Conservation (phyloP, 1,140 invertebrate species). For the Hyposmocoma kahamanoa region DNA sequence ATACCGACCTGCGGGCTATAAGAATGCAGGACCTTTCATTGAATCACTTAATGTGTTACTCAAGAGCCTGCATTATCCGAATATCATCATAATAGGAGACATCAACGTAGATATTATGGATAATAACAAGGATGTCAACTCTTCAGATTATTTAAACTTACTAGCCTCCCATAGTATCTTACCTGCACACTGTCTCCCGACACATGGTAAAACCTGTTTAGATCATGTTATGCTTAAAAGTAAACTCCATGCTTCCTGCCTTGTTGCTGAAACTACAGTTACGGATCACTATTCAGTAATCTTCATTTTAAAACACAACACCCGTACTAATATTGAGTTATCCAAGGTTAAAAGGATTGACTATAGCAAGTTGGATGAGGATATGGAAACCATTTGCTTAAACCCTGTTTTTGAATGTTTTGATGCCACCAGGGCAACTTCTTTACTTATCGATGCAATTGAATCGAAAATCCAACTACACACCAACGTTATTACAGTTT, state of each 20-base stretch:
- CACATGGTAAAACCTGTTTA: neutral
- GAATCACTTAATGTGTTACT: conserved; percentile 12
- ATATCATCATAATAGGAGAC: conserved; percentile 20
- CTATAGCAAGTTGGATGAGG: neutral
- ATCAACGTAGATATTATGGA: conserved; percentile 15
- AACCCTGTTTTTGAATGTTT: neutral
- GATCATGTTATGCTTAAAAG: conserved; percentile 6
- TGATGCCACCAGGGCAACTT: neutral
- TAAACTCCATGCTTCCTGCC: neutral
- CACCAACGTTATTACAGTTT: neutral
- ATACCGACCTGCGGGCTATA: conserved; percentile 15
- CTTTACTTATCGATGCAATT: neutral
- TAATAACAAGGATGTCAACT: neutral
- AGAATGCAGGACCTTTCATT: conserved; percentile 11
- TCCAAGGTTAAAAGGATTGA: neutral
- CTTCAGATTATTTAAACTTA: neutral
- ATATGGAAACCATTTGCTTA: neutral
- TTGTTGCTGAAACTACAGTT: neutral
- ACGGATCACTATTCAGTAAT: conserved; percentile 4
- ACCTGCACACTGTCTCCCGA: neutral
- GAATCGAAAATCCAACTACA: neutral
- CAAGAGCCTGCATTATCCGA: conserved; percentile 5
- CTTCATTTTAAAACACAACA: neutral
- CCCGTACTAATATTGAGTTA: neutral
- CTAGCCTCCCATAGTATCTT: conserved; percentile 1